A percentile compares a stretch with the other conserved stretches of the same genome.
These are phyloP conservation scores for Pachypanchax playfairii DNA, from an alignment of 2,113 vertebrate genomes.

Conservation along the genomic window DNA sequence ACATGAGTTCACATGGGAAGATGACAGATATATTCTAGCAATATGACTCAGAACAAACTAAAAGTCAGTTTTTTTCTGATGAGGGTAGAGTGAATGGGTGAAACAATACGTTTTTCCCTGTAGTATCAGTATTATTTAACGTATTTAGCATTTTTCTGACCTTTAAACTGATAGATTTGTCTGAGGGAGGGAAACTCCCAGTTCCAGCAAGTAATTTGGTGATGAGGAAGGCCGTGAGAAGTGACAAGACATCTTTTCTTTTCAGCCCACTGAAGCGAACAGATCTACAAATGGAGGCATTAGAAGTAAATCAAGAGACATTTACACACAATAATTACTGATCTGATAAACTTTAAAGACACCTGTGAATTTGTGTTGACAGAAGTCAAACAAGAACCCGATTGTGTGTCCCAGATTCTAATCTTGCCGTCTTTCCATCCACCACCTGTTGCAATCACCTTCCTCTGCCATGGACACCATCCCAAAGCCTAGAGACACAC, in stretches of 20 bases:
- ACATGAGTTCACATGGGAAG: too few relatives aligned
- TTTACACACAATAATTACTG: not conserved
- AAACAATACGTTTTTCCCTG: not conserved
- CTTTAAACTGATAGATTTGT: constrained; percentile 62
- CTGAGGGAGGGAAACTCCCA: constrained; percentile 72
- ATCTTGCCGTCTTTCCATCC: constrained; percentile 82
- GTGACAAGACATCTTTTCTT: constrained; percentile 72
- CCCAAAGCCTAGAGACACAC: constrained; percentile 71
- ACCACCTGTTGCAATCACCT: constrained; percentile 78
- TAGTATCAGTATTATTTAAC: not conserved
- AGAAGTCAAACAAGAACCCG: constrained; percentile 67
- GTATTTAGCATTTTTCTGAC: constrained; percentile 54
- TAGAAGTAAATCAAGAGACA: not conserved
- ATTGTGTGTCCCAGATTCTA: constrained; percentile 78
- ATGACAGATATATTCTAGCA: not conserved
- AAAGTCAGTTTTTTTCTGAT: constrained; percentile 1
- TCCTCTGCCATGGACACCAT: constrained; percentile 84
- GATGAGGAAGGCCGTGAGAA: constrained; percentile 76
- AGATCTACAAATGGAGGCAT: constrained; percentile 74
- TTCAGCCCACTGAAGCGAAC: constrained; percentile 80
- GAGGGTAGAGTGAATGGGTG: not conserved
- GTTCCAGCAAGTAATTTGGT: constrained; percentile 76
- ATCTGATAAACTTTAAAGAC: not conserved
- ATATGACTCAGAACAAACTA: constrained; percentile 12
- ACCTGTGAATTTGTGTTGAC: constrained; percentile 82